Conservation (phyloP, 2,888 invertebrate genomes). For the Agapetus fuscipes region DNA sequence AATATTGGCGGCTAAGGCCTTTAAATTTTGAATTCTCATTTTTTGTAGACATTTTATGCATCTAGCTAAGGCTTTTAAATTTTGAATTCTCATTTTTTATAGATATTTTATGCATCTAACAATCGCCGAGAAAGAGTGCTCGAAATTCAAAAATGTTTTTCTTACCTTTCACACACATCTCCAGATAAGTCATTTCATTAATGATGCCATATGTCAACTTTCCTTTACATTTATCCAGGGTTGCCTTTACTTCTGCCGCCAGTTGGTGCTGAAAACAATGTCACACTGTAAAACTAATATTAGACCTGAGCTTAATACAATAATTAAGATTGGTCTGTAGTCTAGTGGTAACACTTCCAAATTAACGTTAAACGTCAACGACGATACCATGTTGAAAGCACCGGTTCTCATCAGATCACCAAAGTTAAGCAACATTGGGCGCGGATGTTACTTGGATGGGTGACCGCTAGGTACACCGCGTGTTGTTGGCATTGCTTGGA, state of each 20-base stretch:
- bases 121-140: neutral
- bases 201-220: conserved; percentile 15
- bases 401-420: too few species aligned
- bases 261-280: conserved; percentile 15
- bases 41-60: neutral
- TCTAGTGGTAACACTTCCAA: too few species aligned
- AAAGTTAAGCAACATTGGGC: too few species aligned
- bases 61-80: neutral
- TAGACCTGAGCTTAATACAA: too few species aligned
- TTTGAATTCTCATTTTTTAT: neutral
- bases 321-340: too few species aligned
- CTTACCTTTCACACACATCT: conserved; percentile 20
- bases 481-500: too few species aligned
- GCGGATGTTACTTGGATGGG: too few species aligned
- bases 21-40: neutral
- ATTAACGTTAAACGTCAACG: too few species aligned
- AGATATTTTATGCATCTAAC: neutral
- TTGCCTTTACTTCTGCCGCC: conserved; percentile 11
- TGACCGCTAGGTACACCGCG: too few species aligned
- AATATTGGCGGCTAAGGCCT: too few species aligned
- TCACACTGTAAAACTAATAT: too few species aligned
- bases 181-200: conserved; percentile 15
- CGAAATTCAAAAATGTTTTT: neutral
- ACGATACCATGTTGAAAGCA: too few species aligned
- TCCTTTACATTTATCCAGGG: conserved; percentile 8